Base-by-base conservation (phyloP, 2,888 invertebrate species). In the Myopa tessellatipennis region DNA sequence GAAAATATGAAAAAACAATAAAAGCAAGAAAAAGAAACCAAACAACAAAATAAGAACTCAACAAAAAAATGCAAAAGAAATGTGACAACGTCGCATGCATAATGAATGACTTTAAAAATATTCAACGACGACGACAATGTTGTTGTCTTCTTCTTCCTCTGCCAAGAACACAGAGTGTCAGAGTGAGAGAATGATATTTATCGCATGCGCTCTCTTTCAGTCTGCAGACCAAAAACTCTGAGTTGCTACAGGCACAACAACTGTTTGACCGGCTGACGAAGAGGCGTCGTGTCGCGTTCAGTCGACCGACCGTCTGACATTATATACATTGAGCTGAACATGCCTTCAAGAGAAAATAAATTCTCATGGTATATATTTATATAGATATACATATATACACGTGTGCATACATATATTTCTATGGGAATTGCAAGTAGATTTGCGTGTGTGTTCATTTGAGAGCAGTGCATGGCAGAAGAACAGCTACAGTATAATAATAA, bases 81-180 rank as follows among this genome's bases (percentile, higher is more conserved):
- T 80, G 77, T 81, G 79, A 73, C 81, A 81, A 80, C 80, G 67
- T 76, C 75, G 81, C 78, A 65, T 67, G 52, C 69, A 80, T 78
- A 78, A 80, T 80, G 79, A 81, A 80, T 79, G 79, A 77, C 78
- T 80, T 80, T 73, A 80, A 45, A 61, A 61, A 36, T 67, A 76
- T 61, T 50, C 74, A 36, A 40, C 74, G 34, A 58, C 52, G 60
- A n/a, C 40, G 67, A 26, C 65, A n/a, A 50, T 65, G 52, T 45
- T 52, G 26, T 34, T 6, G n/a, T 58, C 58, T 10, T 63, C 67
- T 67, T 67, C 40, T 34, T 40, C 38, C 38, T 71, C 58, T 71
- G 26, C 12, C 38, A 58, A 36, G 8, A 69, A 45, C 45, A 69
- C 40, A 45, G 45, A 69, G 38, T 14, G 52, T n/a, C 76, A 71